Evolutionary conservation across 92 coral and sea anemone species (phyloP).

Genomic region (Meandrina meandrites): DNA sequence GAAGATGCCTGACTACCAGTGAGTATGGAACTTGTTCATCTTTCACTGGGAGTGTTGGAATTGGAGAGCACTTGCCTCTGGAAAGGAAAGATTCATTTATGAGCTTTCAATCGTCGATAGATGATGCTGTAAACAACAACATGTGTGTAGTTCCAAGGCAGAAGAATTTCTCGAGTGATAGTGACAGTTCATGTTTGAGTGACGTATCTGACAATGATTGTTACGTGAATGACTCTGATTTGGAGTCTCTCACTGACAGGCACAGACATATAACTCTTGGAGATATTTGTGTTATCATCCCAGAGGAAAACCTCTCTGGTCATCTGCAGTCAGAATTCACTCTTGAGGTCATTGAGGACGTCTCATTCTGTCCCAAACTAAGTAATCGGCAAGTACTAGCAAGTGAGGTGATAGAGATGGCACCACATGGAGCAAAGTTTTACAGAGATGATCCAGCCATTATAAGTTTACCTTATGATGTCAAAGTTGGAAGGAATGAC

Average conservation of each 20-base stretch:
- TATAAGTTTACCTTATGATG: slow-evolving; percentile 79
- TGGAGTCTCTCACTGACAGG: slow-evolving; percentile 55
- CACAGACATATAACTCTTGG: slow-evolving; percentile 80
- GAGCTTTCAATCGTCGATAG: slow-evolving; percentile 25
- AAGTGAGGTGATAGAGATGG: slow-evolving; percentile 79
- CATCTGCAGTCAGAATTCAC: slow-evolving; percentile 82
- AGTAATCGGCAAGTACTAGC: slow-evolving; percentile 67
- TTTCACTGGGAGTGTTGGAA: slow-evolving; percentile 45
- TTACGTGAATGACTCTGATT: slow-evolving; percentile 21
- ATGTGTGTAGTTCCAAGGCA: slow-evolving; percentile 5
- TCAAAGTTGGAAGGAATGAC: slow-evolving; percentile 56
- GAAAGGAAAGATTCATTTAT: slow-evolving; percentile 27
- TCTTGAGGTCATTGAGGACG: slow-evolving; percentile 78
- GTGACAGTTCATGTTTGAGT: slow-evolving; percentile 31
- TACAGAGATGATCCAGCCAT: slow-evolving; percentile 82
- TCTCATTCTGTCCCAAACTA: slow-evolving; percentile 66
- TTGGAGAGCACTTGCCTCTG: slow-evolving; percentile 27
- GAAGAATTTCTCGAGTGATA: slow-evolving; percentile 40
- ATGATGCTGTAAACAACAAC: slow-evolving; percentile 44
- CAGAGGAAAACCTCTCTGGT: slow-evolving; percentile 83
- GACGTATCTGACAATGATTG: slow-evolving; percentile 57
- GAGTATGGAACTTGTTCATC: slow-evolving; percentile 83
- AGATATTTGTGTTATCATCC: slow-evolving; percentile 86
- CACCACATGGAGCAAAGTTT: slow-evolving; percentile 91
- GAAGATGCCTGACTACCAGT: slow-evolving; percentile 64